Percentiles rank a stretch among this genome's conserved stretches.
These are phyloP conservation scores for Mola mola DNA, from an alignment of 2,113 vertebrate species.

Conservation along the genomic window DNA sequence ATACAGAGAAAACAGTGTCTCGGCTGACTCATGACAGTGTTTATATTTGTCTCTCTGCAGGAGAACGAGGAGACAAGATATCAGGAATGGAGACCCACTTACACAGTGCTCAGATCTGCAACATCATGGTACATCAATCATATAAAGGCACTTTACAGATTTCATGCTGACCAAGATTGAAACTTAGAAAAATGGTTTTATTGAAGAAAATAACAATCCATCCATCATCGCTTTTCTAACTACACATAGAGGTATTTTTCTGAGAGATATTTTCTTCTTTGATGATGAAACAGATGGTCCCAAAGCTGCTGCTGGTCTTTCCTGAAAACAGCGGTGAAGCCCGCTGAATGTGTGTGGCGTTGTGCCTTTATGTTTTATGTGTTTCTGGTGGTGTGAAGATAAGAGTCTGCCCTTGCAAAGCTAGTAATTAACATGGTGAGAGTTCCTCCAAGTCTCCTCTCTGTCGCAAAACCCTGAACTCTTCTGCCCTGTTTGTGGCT, in stretches of 20 bases:
- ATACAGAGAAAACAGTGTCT: neutral
- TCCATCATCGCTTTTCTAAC: too few relatives aligned
- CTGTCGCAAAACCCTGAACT: slow-evolving; percentile 33
- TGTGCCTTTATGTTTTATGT: slow-evolving; percentile 45
- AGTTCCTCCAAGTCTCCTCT: slow-evolving; percentile 54
- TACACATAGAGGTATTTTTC: too few relatives aligned
- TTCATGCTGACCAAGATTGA: neutral
- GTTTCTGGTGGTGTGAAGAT: slow-evolving; percentile 62
- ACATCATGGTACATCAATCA: slow-evolving; percentile 83
- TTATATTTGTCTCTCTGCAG: slow-evolving; percentile 77
- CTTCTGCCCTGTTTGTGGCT: slow-evolving; percentile 17
- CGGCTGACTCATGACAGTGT: slow-evolving; percentile 40
- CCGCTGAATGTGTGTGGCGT: slow-evolving; percentile 20
- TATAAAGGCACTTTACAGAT: neutral
- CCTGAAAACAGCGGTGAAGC: slow-evolving; percentile 2
- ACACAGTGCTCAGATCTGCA: slow-evolving; percentile 97
- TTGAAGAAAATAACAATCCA: neutral
- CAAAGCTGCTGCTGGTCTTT: slow-evolving; percentile 8
- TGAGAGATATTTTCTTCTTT: slow-evolving; percentile 6
- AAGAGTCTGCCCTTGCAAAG: slow-evolving; percentile 37
- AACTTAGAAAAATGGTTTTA: neutral
- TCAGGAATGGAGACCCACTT: slow-evolving; percentile 95
- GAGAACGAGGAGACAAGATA: slow-evolving; percentile 94
- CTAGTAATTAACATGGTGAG: slow-evolving; percentile 69
- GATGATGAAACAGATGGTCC: slow-evolving; percentile 1